Evolutionary conservation across 2,888 invertebrate species (phyloP).

Genomic region (Cryptophagus acutangulus): DNA sequence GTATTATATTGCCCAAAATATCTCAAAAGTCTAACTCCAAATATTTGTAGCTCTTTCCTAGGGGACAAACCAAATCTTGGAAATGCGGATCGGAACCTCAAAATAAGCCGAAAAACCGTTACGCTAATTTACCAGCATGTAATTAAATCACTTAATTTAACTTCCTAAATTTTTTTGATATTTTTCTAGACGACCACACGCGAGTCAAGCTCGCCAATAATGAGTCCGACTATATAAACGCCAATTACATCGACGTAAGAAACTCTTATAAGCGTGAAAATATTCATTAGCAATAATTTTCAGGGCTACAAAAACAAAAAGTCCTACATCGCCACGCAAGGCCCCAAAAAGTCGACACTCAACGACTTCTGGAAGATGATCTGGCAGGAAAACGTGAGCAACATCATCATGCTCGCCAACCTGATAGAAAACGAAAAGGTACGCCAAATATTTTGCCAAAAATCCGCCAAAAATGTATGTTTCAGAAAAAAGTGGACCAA

Average conservation of each 20-base stretch:
- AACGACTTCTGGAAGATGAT: conserved; percentile 46
- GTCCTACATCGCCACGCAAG: conserved; percentile 45
- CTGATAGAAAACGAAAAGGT: conserved; percentile 49
- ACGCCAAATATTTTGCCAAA: conserved; percentile 9
- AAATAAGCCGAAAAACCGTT: conserved; percentile 49
- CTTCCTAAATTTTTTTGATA: conserved; percentile 4
- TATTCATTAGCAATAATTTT: conserved; percentile 10
- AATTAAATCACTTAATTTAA: conserved; percentile 27
- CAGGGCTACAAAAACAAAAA: conserved; percentile 39
- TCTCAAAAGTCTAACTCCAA: neutral
- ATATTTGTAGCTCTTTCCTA: conserved; percentile 41
- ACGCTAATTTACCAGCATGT: conserved; percentile 50
- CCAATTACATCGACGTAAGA: conserved; percentile 50
- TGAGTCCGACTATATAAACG: conserved; percentile 53
- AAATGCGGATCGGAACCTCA: conserved; percentile 42
- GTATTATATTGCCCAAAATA: conserved; percentile 30
- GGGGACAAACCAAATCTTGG: conserved; percentile 45
- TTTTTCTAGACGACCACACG: conserved; percentile 49
- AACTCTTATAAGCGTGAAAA: too few relatives aligned
- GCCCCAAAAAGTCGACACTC: conserved; percentile 40
- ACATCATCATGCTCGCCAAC: conserved; percentile 52
- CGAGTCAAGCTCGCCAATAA: conserved; percentile 46
- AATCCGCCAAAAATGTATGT: too few relatives aligned
- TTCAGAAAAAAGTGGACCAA: conserved; percentile 50
- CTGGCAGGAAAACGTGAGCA: conserved; percentile 49